Evolutionary conservation across 1,140 invertebrate species (phyloP), one percentile per base, ranked within the genome.

Genomic region (Archegozetes longisetosus): DNA sequence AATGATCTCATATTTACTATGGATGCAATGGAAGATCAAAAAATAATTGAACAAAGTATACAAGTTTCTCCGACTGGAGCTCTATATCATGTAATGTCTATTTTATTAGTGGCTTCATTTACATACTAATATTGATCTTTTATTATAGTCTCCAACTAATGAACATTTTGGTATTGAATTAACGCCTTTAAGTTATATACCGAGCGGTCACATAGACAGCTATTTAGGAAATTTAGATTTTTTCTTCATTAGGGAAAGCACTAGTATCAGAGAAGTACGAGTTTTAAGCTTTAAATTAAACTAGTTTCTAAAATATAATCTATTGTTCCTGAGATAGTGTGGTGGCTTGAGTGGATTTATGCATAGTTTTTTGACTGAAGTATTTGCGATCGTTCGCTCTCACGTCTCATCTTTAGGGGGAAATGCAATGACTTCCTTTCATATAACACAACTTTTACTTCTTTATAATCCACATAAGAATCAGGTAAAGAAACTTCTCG

Each of bases 401-500:
- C 90, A 96, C 72, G 87, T 94, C 6, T 82, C 86, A 0, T 86
- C 89, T 12, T 73, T 96, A n/a, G 90, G 91, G 29, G 92, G 92
- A 13, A 96, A 97, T 75, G 90, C 89, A 0, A 60, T 97, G 76
- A 84, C 93, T 0, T 84, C 89, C 0, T 94, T 90, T 73, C 90
- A 89, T 69, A 84, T 95, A 80, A 87, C 83, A 2, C 86, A 95
- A 72, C 84, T 88, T 66, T 82, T 91, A 62, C 75, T 97, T 22
- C 79, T 87, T 56, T 85, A 91, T 73, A 94, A 88, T 73, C 83
- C 88, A 61, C 89, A 95, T 70, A 95, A 95, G 75, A 95, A 95
- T 77, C 91, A 96, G 80, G 90, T 93, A 72, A 70, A 40, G 6
- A 40, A 20, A 17, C 1, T 12, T 28, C 17, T 20, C 26, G 46